Conservation (phyloP, 2,888 invertebrate species). For the Phyto melanocephala region DNA sequence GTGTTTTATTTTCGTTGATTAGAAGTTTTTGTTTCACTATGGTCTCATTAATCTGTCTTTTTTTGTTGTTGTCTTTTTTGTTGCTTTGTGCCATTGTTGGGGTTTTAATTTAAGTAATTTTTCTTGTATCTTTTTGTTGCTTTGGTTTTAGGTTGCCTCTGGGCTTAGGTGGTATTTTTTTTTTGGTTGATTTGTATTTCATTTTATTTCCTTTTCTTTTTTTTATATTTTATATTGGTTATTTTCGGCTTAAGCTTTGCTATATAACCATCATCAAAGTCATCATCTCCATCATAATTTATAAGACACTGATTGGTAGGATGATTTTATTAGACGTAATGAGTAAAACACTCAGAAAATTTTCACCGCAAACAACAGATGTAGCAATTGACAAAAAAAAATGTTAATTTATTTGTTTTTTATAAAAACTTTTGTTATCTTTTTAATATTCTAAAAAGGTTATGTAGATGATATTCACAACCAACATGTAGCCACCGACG, state of each 20-base stretch:
- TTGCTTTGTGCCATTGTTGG: background rate
- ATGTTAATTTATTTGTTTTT: no score
- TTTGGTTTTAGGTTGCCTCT: conserved; percentile 6
- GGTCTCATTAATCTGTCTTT: conserved; percentile 30
- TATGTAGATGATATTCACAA: no score
- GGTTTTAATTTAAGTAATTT: conserved; percentile 43
- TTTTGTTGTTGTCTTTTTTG: conserved; percentile 24
- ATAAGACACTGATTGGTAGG: background rate
- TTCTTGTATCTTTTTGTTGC: background rate
- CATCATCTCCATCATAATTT: background rate
- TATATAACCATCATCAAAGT: background rate
- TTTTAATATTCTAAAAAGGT: no score
- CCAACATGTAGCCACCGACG: no score
- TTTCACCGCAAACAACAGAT: no score
- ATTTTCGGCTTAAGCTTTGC: background rate
- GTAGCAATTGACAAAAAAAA: no score
- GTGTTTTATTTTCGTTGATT: background rate
- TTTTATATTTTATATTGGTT: background rate
- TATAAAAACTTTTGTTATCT: no score
- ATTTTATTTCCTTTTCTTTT: conserved; percentile 20
- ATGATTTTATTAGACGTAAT: no score
- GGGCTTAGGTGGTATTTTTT: conserved; percentile 20
- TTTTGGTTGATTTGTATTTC: conserved; percentile 21
- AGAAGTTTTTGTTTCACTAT: background rate
- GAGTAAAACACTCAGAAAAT: no score